Conservation (phyloP, 2,113 vertebrate genomes). For the Sterrhoptilus dennistouni region DNA sequence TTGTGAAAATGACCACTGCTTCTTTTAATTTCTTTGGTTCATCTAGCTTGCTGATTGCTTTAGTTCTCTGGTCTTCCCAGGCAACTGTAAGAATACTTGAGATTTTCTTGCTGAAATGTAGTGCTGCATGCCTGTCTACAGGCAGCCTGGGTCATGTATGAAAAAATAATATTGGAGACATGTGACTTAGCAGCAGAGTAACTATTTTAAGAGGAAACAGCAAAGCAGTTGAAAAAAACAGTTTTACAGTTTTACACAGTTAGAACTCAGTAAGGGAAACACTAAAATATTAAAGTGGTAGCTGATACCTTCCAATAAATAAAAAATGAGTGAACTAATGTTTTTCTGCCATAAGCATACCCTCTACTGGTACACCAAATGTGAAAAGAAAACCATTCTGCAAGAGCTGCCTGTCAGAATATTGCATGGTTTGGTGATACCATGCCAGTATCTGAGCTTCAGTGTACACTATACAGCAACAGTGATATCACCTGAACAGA, state of each 20-base stretch:
- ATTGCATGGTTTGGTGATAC: not conserved
- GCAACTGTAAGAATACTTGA: not conserved
- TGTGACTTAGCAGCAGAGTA: not conserved
- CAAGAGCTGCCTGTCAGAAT: not conserved
- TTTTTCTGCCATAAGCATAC: not conserved
- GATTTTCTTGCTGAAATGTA: not conserved
- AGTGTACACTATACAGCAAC: rapidly evolving
- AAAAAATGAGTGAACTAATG: not conserved
- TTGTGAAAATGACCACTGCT: not conserved
- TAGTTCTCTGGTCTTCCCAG: not conserved
- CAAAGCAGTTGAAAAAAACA: not conserved
- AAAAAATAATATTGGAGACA: not conserved
- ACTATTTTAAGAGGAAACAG: not conserved
- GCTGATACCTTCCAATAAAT: not conserved
- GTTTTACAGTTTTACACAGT: not conserved
- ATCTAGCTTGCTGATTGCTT: not conserved
- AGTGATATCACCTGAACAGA: not conserved
- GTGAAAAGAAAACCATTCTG: not conserved
- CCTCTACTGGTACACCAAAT: not conserved
- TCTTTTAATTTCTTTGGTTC: not conserved
- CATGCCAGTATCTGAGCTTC: not conserved
- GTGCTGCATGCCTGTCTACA: not conserved
- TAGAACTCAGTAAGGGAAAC: not conserved
- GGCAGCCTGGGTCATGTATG: not conserved
- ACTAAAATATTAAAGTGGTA: not conserved